Evolutionary conservation across 1,140 invertebrate genomes (phyloP).

Genomic region (Andrena cerasifolii): DNA sequence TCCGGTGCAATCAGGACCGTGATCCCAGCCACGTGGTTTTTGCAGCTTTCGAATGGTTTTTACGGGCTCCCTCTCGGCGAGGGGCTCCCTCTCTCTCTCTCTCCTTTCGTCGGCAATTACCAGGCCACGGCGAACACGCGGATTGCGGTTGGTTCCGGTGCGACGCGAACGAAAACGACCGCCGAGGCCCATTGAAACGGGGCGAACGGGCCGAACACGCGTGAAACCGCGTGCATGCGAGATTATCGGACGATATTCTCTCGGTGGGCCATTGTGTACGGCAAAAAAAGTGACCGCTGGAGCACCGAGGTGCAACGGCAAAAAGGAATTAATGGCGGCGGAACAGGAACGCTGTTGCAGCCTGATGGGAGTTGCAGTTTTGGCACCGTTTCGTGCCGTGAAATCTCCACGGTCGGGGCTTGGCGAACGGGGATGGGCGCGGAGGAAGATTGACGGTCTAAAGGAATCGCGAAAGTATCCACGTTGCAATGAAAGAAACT

Average conservation of each 20-base stretch:
- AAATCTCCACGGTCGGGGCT: neutral
- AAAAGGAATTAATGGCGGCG: conserved; percentile 31
- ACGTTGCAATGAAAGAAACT: too few relatives aligned
- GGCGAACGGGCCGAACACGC: conserved; percentile 30
- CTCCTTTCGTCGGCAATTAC: conserved; percentile 49
- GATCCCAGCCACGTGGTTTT: conserved; percentile 25
- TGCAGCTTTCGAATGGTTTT: conserved; percentile 35
- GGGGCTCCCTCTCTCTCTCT: conserved; percentile 33
- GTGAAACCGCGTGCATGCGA: conserved; percentile 46
- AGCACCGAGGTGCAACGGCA: conserved; percentile 17
- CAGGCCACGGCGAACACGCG: conserved; percentile 14
- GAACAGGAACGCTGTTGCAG: too few relatives aligned
- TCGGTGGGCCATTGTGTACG: conserved; percentile 26
- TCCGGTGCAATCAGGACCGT: conserved; percentile 25
- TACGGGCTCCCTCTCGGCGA: conserved; percentile 25
- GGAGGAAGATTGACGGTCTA: too few relatives aligned
- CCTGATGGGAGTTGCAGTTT: neutral
- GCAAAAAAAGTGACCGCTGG: conserved; percentile 42
- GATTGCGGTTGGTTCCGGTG: conserved; percentile 28
- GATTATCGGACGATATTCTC: conserved; percentile 48
- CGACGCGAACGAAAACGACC: conserved; percentile 24
- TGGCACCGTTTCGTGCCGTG: neutral
- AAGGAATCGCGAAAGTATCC: too few relatives aligned
- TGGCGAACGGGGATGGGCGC: too few relatives aligned
- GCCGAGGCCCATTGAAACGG: conserved; percentile 15